phyloP scores from a whole-genome alignment of 2,888 invertebrate species.

The Drosophila robusta region DNA sequence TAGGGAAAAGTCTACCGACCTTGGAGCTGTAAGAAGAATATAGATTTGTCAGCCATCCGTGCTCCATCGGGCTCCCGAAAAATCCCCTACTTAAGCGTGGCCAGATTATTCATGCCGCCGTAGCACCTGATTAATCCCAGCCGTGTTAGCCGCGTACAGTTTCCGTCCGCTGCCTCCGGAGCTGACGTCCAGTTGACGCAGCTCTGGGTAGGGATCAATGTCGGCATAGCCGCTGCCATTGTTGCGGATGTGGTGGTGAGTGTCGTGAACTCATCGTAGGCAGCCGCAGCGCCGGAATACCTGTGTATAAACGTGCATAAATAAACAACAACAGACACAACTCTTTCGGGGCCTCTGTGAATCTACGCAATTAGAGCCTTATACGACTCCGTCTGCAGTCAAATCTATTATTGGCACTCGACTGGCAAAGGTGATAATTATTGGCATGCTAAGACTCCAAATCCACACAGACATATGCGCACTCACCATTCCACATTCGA shows the following conservation, averaged over 20 bases:
- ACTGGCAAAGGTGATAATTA: conserved; percentile 34
- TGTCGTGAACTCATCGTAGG: conserved; percentile 5
- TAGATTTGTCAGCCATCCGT: too few species aligned
- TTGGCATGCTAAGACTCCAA: conserved; percentile 2
- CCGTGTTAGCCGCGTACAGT: conserved; percentile 73
- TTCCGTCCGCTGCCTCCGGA: conserved; percentile 77
- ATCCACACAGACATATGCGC: neutral
- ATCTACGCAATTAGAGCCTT: conserved; percentile 31
- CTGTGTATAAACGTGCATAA: conserved; percentile 12
- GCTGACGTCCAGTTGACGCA: conserved; percentile 80
- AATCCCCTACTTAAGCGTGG: conserved; percentile 60
- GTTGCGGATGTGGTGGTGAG: neutral
- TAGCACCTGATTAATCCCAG: conserved; percentile 78
- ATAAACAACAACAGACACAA: neutral
- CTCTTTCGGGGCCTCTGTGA: conserved; percentile 5
- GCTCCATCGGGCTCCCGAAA: too few species aligned
- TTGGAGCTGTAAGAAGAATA: conserved; percentile 39
- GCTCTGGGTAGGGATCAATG: conserved; percentile 15
- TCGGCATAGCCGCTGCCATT: neutral
- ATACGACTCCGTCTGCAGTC: neutral
- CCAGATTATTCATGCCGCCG: conserved; percentile 82
- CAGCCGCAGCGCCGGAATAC: neutral
- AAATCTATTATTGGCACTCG: conserved; percentile 27
- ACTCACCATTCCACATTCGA: neutral
- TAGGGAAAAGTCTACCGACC: conserved; percentile 31